phyloP scores from a whole-genome alignment of 2,113 vertebrate species.

The Dromaius novaehollandiae region DNA sequence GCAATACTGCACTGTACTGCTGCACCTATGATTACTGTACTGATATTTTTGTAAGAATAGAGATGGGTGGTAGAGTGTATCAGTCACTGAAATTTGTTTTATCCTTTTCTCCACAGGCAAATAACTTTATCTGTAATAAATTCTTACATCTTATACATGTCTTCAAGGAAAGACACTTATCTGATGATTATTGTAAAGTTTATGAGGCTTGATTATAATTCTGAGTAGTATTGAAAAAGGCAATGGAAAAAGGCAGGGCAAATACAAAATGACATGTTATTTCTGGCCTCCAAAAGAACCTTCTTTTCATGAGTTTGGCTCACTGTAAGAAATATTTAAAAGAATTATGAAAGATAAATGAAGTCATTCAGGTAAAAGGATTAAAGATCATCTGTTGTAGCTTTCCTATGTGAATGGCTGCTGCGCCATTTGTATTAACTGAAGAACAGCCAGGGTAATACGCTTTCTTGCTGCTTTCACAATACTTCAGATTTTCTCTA shows the following conservation, averaged over 20 bases:
- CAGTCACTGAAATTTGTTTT: background rate
- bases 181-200: background rate
- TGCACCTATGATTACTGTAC: background rate
- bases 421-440: background rate
- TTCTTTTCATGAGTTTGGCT: background rate
- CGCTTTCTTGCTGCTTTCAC: background rate
- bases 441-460: background rate
- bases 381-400: background rate
- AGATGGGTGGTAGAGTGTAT: background rate
- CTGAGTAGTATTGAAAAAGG: background rate
- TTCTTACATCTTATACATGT: background rate
- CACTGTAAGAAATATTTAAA: background rate
- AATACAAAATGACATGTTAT: background rate
- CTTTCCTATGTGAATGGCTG: background rate
- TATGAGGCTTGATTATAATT: background rate
- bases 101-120: background rate
- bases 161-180: background rate
- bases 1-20: background rate
- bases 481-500: background rate
- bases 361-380: background rate
- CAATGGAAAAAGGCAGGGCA: background rate
- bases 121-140: background rate
- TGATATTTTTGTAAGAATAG: background rate
- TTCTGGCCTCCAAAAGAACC: background rate
- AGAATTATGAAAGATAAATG: background rate